A percentile compares a stretch with the other conserved stretches of the same genome.
These are phyloP conservation scores for Sabatieria punctata DNA, from an alignment of 2,888 invertebrate species.

Conservation along the genomic window DNA sequence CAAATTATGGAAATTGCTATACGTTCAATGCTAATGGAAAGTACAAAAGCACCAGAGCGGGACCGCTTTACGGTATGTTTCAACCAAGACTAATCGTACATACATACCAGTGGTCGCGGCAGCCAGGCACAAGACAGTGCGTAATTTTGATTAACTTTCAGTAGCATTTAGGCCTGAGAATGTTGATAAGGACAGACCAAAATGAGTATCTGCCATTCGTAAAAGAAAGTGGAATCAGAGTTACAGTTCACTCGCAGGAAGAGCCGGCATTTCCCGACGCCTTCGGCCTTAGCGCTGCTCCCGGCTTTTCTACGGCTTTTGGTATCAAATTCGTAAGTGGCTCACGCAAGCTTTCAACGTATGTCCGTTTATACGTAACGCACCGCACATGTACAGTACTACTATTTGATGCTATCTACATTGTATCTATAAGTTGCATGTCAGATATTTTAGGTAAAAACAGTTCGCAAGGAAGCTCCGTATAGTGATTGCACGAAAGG, in stretches of 20 bases:
- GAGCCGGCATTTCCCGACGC: conserved; percentile 22
- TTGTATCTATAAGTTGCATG: too few species aligned
- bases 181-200: conserved; percentile 19
- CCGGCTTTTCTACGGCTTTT: conserved; percentile 26
- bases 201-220: conserved; percentile 26
- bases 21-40: conserved; percentile 30
- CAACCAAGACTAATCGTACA: too few species aligned
- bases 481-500: too few species aligned
- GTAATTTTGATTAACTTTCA: too few species aligned
- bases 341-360: too few species aligned
- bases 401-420: too few species aligned
- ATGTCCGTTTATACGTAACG: too few species aligned
- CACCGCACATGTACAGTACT: too few species aligned
- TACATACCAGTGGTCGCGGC: too few species aligned
- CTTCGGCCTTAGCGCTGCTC: conserved; percentile 25
- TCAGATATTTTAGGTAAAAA: too few species aligned
- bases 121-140: too few species aligned
- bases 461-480: too few species aligned
- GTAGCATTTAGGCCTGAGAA: conserved; percentile 17
- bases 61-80: conserved; percentile 32
- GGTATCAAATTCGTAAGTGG: conserved; percentile 26
- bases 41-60: conserved; percentile 19
- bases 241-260: conserved; percentile 30
- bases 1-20: conserved; percentile 32
- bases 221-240: conserved; percentile 31